Conservation (phyloP, 2,888 invertebrate species). For the Phaonia tiefii region DNA sequence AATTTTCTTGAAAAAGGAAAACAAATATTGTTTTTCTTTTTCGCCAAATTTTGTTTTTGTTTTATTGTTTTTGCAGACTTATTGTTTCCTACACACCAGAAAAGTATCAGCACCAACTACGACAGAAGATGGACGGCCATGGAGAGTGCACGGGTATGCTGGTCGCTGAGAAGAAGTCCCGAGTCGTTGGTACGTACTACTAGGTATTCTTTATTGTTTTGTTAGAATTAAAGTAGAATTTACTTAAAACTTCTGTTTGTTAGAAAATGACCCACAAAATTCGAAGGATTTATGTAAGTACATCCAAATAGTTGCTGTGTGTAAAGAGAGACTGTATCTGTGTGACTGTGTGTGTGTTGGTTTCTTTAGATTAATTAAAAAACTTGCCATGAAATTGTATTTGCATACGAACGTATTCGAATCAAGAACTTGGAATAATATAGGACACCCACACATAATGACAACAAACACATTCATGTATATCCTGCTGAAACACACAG, state of each 20-base stretch:
- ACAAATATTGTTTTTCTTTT: conserved; percentile 20
- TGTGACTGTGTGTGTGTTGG: conserved; percentile 26
- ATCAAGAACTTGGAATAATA: conserved; percentile 16
- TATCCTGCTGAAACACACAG: background rate
- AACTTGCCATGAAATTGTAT: conserved; percentile 59
- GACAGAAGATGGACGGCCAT: conserved; percentile 12
- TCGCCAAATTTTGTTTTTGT: background rate
- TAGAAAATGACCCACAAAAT: conserved; percentile 61
- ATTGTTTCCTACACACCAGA: background rate
- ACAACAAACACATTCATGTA: conserved; percentile 36
- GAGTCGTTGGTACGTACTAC: too few relatives aligned
- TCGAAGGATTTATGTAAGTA: conserved; percentile 57
- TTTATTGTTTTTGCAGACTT: conserved; percentile 15
- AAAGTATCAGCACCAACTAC: too few relatives aligned
- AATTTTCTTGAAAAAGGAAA: conserved; percentile 17
- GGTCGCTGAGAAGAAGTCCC: background rate
- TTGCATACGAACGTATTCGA: conserved; percentile 51
- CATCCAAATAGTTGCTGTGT: conserved; percentile 28
- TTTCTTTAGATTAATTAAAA: conserved; percentile 65
- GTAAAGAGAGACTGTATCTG: too few relatives aligned
- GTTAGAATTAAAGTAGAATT: background rate
- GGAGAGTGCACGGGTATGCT: conserved; percentile 1
- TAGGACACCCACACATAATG: background rate
- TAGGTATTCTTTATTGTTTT: too few relatives aligned
- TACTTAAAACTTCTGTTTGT: conserved; percentile 20